Evolutionary conservation across 1,140 invertebrate species (phyloP).

Genomic region (Telenomus remus): DNA sequence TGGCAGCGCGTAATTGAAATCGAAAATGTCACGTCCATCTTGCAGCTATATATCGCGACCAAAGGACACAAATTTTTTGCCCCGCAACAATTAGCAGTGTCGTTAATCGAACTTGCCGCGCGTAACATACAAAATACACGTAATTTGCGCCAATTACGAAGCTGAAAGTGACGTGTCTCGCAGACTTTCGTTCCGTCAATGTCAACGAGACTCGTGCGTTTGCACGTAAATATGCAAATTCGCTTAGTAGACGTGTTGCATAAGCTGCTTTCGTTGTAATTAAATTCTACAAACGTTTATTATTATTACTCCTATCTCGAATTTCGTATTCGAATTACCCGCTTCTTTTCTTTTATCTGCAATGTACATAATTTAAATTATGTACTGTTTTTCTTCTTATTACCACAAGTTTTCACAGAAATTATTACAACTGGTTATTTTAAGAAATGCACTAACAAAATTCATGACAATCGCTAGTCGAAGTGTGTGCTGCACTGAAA

Average conservation of each 20-base stretch:
- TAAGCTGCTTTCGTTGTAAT: constrained; percentile 33
- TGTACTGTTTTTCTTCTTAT: no score
- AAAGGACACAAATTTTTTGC: constrained; percentile 10
- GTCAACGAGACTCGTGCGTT: constrained; percentile 22
- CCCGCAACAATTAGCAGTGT: constrained; percentile 18
- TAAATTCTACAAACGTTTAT: constrained; percentile 14
- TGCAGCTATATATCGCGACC: no score
- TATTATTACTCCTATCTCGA: not conserved
- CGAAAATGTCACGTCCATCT: constrained; percentile 27
- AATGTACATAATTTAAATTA: no score
- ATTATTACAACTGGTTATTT: no score
- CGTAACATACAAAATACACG: constrained; percentile 9
- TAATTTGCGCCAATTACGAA: constrained; percentile 31
- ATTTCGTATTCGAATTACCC: no score
- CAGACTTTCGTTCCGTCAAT: constrained; percentile 32
- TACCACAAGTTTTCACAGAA: no score
- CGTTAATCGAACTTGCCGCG: constrained; percentile 11
- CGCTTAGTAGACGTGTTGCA: constrained; percentile 24
- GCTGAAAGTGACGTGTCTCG: constrained; percentile 24
- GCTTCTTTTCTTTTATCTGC: no score
- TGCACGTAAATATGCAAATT: constrained; percentile 35
- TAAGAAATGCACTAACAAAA: no score
- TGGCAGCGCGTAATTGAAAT: constrained; percentile 26
- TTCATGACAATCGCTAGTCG: no score
- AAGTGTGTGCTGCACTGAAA: no score